Percentiles rank a stretch among this genome's conserved stretches.
Evolutionary conservation across 2,888 invertebrate species (phyloP).

Genomic region (Operophtera brumata): DNA sequence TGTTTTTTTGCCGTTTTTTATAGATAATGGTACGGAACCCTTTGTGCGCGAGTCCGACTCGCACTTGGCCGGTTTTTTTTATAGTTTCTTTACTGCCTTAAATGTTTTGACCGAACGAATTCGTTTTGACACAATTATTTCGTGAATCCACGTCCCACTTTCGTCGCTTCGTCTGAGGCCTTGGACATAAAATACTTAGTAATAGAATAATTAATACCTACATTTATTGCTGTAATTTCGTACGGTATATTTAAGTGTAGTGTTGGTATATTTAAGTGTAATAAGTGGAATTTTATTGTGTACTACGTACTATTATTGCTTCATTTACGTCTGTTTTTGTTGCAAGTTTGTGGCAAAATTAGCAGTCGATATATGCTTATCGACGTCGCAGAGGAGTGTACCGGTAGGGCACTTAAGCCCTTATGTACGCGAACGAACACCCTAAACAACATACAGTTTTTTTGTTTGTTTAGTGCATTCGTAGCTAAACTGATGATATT

Average conservation of each 20-base stretch:
- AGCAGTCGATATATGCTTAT: neutral
- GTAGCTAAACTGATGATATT: too few relatives aligned
- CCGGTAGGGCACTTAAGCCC: too few relatives aligned
- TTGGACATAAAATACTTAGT: slow-evolving; percentile 6
- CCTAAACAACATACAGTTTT: too few relatives aligned
- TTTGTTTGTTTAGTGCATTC: too few relatives aligned
- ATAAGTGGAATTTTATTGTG: slow-evolving; percentile 3
- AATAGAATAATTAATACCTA: slow-evolving; percentile 17
- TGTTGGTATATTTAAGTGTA: slow-evolving; percentile 2
- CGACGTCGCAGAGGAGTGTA: too few relatives aligned
- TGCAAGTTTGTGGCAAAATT: slow-evolving; percentile 4
- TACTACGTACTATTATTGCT: slow-evolving; percentile 1
- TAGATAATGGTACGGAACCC: too few relatives aligned
- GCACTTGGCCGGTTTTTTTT: too few relatives aligned
- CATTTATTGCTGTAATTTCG: slow-evolving; percentile 15
- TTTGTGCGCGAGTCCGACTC: too few relatives aligned
- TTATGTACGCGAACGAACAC: too few relatives aligned
- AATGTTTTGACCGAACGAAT: slow-evolving; percentile 12
- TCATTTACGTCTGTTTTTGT: neutral
- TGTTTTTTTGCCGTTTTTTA: too few relatives aligned
- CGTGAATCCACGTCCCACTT: slow-evolving; percentile 14
- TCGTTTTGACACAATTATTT: slow-evolving; percentile 16
- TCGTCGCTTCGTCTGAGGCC: slow-evolving; percentile 14
- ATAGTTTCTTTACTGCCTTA: neutral
- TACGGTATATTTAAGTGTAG: slow-evolving; percentile 6